Base-by-base conservation (phyloP, 2,888 invertebrate genomes). In the Hypomecis atomaria region DNA sequence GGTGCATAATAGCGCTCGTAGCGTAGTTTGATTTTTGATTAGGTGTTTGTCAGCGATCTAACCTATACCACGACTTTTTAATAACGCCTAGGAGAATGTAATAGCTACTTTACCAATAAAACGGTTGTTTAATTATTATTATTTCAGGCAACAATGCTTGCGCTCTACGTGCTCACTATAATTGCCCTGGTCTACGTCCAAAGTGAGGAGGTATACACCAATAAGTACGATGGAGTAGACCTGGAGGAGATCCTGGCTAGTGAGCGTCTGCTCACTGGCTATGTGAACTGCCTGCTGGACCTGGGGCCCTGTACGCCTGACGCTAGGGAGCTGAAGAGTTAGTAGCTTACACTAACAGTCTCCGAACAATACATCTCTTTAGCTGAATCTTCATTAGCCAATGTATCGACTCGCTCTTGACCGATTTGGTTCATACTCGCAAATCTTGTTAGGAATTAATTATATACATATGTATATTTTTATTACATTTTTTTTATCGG, bases 211-310 rank as follows among this genome's bases (percentile, higher is more conserved):
- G 55, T 64, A 33, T 96, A 96, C 79, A 95, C 95, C 0, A 94
- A 94, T 10, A 95, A 95, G 77, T 97, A 95, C 74, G 96, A 96
- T 76, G 95, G 95, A 70, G 87, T 97, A 38, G 94, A 97, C 80
- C 77, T 97, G 63, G 95, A 96, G 65, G 94, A 95, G 78, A 94
- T 96, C 62, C 85, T 97, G 48, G 80, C 81, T 4, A 96, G 94
- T 77, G 95, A 96, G 10, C 94, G 96, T 37, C 85, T 97, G 49
- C 86, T 96, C 7, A 94, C 93, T 56, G 95, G 94, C 67, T 96
- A 97, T 75, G 90, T 96, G 52, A 95, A 95, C 70, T 97, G 97
- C 75, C 83, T 97, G 67, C 86, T 96, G 73, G 94, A 94, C 0
- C 81, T 86, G 36, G 95, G 95, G 45, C 94, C 93, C 8, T 96